Evolutionary conservation across 2,888 invertebrate species (phyloP).

Genomic region (Ecliptopera silaceata): DNA sequence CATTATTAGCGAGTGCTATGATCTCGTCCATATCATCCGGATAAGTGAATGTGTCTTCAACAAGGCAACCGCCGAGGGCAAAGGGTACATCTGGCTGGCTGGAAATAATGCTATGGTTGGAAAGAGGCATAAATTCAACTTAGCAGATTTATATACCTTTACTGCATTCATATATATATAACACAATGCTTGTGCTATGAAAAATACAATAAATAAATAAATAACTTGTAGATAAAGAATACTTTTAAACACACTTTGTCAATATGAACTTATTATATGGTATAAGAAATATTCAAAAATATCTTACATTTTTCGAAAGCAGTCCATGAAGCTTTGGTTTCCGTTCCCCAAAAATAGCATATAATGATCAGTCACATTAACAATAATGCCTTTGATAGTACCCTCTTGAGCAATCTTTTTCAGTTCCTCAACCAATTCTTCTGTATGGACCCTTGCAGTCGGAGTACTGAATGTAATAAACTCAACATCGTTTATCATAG

Average conservation of each 20-base stretch:
- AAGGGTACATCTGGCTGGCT: slow-evolving; percentile 72
- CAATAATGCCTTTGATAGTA: slow-evolving; percentile 66
- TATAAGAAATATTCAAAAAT: not conserved
- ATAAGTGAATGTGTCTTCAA: slow-evolving; percentile 64
- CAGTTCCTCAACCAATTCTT: slow-evolving; percentile 53
- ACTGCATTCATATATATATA: too few species aligned
- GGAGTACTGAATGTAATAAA: slow-evolving; percentile 57
- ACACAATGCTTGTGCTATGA: too few species aligned
- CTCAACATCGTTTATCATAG: slow-evolving; percentile 66
- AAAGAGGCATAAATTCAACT: too few species aligned
- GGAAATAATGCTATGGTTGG: slow-evolving; percentile 38
- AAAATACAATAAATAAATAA: too few species aligned
- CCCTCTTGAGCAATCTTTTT: slow-evolving; percentile 52
- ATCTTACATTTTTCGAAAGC: slow-evolving; percentile 70
- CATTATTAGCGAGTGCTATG: slow-evolving; percentile 53
- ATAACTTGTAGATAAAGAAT: too few species aligned
- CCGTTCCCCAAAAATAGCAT: slow-evolving; percentile 60
- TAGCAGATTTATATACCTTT: too few species aligned
- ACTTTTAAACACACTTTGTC: too few species aligned
- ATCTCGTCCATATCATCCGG: slow-evolving; percentile 53
- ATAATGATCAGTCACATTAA: slow-evolving; percentile 73
- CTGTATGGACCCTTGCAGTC: slow-evolving; percentile 19
- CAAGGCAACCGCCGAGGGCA: slow-evolving; percentile 74
- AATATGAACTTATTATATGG: too few species aligned
- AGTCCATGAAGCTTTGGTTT: slow-evolving; percentile 66